phyloP scores from a whole-genome alignment of 2,113 vertebrate genomes.

The Anhinga rufa region DNA sequence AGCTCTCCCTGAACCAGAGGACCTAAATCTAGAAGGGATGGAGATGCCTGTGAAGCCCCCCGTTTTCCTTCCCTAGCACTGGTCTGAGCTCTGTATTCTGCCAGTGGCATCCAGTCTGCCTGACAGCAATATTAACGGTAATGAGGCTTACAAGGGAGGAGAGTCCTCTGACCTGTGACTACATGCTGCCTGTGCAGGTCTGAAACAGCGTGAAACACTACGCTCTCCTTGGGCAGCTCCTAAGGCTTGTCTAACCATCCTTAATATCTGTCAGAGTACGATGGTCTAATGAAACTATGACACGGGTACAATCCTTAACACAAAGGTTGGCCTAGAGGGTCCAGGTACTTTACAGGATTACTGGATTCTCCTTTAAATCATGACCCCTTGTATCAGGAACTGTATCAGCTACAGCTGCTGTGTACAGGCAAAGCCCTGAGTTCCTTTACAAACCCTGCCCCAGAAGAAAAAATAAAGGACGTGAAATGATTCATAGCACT shows the following conservation, averaged over 20 bases:
- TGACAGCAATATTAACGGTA: neutral
- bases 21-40: neutral
- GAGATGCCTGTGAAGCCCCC: neutral
- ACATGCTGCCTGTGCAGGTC: neutral
- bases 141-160: neutral
- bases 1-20: neutral
- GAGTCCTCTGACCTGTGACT: neutral
- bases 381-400: neutral
- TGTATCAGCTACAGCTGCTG: neutral
- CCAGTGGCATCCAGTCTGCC: neutral
- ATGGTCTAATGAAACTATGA: neutral
- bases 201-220: accelerated
- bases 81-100: neutral
- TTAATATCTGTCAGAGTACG: neutral
- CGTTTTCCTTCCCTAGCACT: neutral
- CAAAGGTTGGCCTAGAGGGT: neutral
- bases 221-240: neutral
- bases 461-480: neutral
- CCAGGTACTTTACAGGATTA: neutral
- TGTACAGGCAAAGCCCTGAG: neutral
- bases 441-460: neutral
- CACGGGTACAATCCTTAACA: neutral
- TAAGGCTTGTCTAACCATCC: neutral
- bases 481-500: conserved; percentile 6
- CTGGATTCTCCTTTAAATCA: neutral